These are phyloP conservation scores for Anarsia innoxiella DNA, from an alignment of 2,888 invertebrate species.

Conservation along the genomic window DNA sequence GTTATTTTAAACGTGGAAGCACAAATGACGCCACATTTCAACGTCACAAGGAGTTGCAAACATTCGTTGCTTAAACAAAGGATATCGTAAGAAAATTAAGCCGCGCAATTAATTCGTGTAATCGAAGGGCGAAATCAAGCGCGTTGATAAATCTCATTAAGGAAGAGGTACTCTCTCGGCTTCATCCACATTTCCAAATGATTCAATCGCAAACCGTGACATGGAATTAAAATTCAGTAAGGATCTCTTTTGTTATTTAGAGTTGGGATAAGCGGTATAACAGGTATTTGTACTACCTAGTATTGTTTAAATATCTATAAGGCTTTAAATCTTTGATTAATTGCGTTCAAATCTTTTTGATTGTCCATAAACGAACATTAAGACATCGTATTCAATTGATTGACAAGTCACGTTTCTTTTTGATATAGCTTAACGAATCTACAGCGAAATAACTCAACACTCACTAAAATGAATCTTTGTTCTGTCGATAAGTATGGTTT, in stretches of 20 bases:
- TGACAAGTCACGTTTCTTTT: no score
- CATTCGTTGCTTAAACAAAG: background rate
- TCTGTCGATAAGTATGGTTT: no score
- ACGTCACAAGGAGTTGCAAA: background rate
- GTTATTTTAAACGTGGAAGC: no score
- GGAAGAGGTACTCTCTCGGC: constrained; percentile 35
- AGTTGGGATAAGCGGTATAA: constrained; percentile 17
- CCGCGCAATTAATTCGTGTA: constrained; percentile 40
- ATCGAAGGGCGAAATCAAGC: constrained; percentile 45
- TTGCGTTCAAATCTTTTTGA: no score
- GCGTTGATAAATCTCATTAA: constrained; percentile 57
- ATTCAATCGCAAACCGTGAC: constrained; percentile 39
- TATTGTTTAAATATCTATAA: no score
- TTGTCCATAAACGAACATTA: no score
- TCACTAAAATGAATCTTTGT: no score
- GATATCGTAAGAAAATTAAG: constrained; percentile 39
- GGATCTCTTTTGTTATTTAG: constrained; percentile 30
- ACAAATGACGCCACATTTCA: background rate
- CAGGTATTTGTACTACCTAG: no score
- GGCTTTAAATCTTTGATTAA: no score
- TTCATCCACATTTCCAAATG: constrained; percentile 45
- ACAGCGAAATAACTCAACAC: no score
- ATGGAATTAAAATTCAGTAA: constrained; percentile 34
- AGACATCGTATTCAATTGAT: no score
- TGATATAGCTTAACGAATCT: no score